Evolutionary conservation across 2,888 invertebrate species (phyloP).

Genomic region (Diploptera punctata): DNA sequence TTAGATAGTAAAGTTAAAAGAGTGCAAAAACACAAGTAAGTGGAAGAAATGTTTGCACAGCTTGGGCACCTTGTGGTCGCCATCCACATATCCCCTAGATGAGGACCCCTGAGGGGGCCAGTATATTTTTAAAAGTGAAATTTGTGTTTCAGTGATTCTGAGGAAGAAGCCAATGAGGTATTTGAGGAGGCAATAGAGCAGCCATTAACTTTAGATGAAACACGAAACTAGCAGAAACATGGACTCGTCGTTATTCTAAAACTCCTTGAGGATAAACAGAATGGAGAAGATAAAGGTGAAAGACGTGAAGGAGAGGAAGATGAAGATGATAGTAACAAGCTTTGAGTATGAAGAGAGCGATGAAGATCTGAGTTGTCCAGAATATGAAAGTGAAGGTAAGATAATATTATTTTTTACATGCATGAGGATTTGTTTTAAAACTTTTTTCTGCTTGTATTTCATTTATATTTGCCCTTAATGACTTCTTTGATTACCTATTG

Average conservation of each 20-base stretch:
- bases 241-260: constrained; percentile 64
- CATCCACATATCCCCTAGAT: too few relatives aligned
- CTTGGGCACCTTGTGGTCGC: too few relatives aligned
- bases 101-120: too few relatives aligned
- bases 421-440: too few relatives aligned
- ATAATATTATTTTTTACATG: too few relatives aligned
- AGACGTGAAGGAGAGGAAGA: constrained; percentile 42
- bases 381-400: constrained; percentile 59
- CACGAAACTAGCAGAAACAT: constrained; percentile 70
- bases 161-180: constrained; percentile 63
- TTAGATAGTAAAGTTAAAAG: too few relatives aligned
- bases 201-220: constrained; percentile 69
- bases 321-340: constrained; percentile 58
- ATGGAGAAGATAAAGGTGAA: constrained; percentile 42
- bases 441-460: too few relatives aligned
- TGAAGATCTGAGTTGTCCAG: constrained; percentile 58
- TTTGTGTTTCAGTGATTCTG: constrained; percentile 47
- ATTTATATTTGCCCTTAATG: too few relatives aligned
- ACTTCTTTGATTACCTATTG: too few relatives aligned
- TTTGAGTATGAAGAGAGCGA: constrained; percentile 60
- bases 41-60: too few relatives aligned
- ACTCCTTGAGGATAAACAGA: constrained; percentile 37
- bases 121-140: too few relatives aligned
- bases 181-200: constrained; percentile 73
- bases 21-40: too few relatives aligned